These are phyloP conservation scores for Thamnophis sirtalis DNA, from an alignment of 2,113 vertebrate genomes.

Conservation along the genomic window DNA sequence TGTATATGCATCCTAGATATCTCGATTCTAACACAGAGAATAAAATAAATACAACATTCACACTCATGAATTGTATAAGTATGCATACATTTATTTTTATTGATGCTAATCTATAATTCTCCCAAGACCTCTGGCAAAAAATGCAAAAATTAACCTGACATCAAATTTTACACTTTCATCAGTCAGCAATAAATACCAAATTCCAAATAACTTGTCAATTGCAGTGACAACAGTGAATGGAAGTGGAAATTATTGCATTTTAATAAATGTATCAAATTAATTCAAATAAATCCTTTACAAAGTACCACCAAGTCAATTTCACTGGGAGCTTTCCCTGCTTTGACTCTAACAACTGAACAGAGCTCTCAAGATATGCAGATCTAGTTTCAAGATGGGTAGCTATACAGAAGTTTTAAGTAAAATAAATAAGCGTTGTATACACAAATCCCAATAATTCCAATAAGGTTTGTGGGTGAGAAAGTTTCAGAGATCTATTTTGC, in stretches of 20 bases:
- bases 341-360: not conserved
- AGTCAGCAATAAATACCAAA: not conserved
- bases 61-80: not conserved
- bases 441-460: not conserved
- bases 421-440: not conserved
- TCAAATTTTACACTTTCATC: not conserved
- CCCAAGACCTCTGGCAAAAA: not conserved
- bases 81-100: not conserved
- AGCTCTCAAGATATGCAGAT: not conserved
- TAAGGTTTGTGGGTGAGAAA: not conserved
- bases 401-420: not conserved
- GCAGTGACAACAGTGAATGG: not conserved
- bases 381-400: not conserved
- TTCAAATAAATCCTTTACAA: not conserved
- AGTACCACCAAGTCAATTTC: not conserved
- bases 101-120: not conserved
- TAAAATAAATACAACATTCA: not conserved
- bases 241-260: not conserved
- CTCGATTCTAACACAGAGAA: not conserved
- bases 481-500: not conserved
- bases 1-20: not conserved
- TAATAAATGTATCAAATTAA: not conserved
- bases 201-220: not conserved
- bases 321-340: not conserved
- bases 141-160: not conserved